Base-by-base conservation (phyloP, 2,888 invertebrate species). In the Drosophila subsilvestris region DNA sequence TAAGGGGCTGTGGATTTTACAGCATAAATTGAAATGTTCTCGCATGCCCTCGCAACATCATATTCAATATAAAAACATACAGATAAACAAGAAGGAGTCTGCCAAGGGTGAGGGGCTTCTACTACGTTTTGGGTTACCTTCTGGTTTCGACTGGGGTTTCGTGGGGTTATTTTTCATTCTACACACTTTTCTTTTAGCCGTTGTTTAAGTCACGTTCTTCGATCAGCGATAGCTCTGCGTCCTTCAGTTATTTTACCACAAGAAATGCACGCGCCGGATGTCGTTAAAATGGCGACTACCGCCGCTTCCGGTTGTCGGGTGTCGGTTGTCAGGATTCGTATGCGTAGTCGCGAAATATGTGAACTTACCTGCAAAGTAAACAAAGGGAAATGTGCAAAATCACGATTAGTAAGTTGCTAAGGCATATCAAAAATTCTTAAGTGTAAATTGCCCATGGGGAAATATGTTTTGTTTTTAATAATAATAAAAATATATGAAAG, bases 131-230 rank as follows among this genome's bases (percentile, higher is more conserved):
- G 20, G 45, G 82, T 75, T 78, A 78, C 78, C 78, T 78, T 77
- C 32, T 37, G 32, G 5, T 12, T 12, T 14, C 5, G 5, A 1
- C 5, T 6, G 37, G 37, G 37, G 6, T 2, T 37, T 32, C 37
- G 37, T 37, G n/a, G 45, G 63, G 50, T n/a, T 42, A 20, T 43
- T 57, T 63, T 50, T 44, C 50, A 53, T 50, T 47, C 73, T 56
- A 42, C 43, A 49, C 50, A 22, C 17, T 14, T 54, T 55, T 55
- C 62, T 32, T 8, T 47, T 51, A 51, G 53, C 60, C 75, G 81
- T 87, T 85, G 89, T 85, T 89, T 78, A 79, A 66, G 80, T 89
- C 89, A 86, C 89, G 89, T 85, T 82, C 73, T 69, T 51, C 53
- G 71, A 71, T 71, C 74, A 48, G 22, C 66, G 72, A 67, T 75